Percentiles rank a stretch among this genome's conserved stretches.
These are phyloP conservation scores for Tigriopus japonicus DNA, from an alignment of 1,140 invertebrate species.

Conservation along the genomic window DNA sequence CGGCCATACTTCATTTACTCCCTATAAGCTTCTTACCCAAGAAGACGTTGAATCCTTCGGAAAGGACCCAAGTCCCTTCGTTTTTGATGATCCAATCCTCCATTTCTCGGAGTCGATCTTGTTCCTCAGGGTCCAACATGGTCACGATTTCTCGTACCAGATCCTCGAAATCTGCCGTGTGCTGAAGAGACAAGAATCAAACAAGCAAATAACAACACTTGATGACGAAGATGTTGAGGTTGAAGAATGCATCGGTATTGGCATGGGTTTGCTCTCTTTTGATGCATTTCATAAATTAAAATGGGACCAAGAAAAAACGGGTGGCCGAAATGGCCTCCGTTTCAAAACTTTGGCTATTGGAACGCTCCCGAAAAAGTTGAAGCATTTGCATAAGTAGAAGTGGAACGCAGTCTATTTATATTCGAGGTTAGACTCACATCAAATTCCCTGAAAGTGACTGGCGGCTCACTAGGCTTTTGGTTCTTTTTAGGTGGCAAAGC, in stretches of 20 bases:
- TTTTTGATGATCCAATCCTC: slow-evolving; percentile 14
- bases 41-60: slow-evolving; percentile 10
- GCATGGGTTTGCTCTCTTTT: background rate
- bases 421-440: slow-evolving; percentile 7
- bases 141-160: slow-evolving; percentile 5
- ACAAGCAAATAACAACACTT: background rate
- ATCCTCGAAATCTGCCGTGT: slow-evolving; percentile 11
- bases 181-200: background rate
- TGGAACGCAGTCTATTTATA: background rate
- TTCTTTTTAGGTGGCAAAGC: background rate
- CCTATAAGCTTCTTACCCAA: background rate
- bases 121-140: slow-evolving; percentile 1
- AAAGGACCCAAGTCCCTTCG: slow-evolving; percentile 13
- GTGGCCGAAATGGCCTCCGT: background rate
- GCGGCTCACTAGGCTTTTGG: background rate
- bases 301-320: background rate
- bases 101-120: slow-evolving; percentile 14
- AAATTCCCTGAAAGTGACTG: slow-evolving; percentile 10
- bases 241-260: background rate
- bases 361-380: background rate
- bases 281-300: background rate
- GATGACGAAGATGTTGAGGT: background rate
- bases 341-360: background rate
- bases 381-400: background rate
- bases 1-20: too few species aligned